A percentile compares a stretch with the other conserved stretches of the same genome.
phyloP scores from a whole-genome alignment of 2,797 vertebrate species.

The Bradypodion pumilum region DNA sequence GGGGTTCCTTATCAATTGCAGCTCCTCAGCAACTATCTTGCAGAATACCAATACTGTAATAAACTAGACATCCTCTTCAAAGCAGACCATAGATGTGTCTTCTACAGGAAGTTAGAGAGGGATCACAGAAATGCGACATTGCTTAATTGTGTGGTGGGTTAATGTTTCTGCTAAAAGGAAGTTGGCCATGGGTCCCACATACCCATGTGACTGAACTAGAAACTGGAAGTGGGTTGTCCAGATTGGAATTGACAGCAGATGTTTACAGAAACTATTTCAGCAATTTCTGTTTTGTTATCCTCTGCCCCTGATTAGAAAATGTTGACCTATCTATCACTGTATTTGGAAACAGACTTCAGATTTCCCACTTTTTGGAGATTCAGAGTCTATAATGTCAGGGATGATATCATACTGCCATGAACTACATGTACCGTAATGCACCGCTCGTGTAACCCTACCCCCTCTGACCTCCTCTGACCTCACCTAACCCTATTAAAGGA shows the following conservation, averaged over 20 bases:
- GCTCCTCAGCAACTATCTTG: neutral
- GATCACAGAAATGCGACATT: neutral
- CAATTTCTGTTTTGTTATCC: neutral
- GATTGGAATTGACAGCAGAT: neutral
- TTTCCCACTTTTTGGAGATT: too few species aligned
- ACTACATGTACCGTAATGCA: too few species aligned
- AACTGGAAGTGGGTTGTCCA: neutral
- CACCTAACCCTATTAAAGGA: too few species aligned
- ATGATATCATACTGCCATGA: too few species aligned
- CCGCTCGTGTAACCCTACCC: too few species aligned
- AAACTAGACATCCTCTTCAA: neutral
- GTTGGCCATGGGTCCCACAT: too few species aligned
- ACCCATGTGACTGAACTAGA: neutral
- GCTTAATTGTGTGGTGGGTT: neutral
- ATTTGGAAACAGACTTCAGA: too few species aligned
- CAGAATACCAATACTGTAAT: neutral
- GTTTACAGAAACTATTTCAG: neutral
- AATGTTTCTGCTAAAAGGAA: neutral
- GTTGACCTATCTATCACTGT: too few species aligned
- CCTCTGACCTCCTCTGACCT: too few species aligned
- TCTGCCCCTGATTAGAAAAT: too few species aligned
- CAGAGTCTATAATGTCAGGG: neutral
- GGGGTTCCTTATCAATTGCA: neutral
- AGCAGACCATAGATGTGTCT: neutral
- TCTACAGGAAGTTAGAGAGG: neutral